Base-by-base conservation (phyloP, 2,113 vertebrate species). In the Notarius quadriscutis region DNA sequence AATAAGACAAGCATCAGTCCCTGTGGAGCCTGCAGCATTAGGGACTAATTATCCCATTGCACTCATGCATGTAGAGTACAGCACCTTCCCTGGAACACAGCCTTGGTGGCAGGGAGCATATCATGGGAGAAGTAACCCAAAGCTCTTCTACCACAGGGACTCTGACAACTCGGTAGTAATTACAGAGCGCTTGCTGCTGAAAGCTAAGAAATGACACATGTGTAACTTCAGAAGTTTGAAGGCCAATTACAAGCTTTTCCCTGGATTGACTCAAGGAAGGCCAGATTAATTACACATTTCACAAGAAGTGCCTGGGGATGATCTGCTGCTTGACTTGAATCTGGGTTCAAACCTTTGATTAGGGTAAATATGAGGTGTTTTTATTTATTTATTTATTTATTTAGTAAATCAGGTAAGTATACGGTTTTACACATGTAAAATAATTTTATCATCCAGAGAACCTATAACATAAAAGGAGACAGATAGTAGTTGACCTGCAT, bases 221-320 rank as follows among this genome's bases (percentile, higher is more conserved):
- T 20, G 67, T 72, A 57, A 62, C 65, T 83, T 55, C 4, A 74
- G 85, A 65, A 91, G 91, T 91, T 88, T 90, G 87, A 91, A 89
- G 89, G 84, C 78, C 88, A 91, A 88, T 91, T 91, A 92, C 91
- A 89, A 89, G 91, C 85, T 87, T 91, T 92, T 94, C 89, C 87
- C 90, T 90, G 89, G 90, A 89, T 67, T 78, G 65, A 86, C 75
- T 87, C 80, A 57, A 81, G 57, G 67, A 84, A 86, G 83, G 77
- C 67, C 80, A 88, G 65, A 92, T 94, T 95, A 93, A 95, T 95
- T 94, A 94, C 92, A 93, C 92, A 91, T 93, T 93, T 90, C 89
- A 90, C 90, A 91, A 88, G 79, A 87, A 92, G 91, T 93, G 91
- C 25, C 75, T 77, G 22, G 10, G 63, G 78, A 88, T 88, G 88